Conservation (phyloP, 2,113 vertebrate genomes). For the Todiramphus chloris region DNA sequence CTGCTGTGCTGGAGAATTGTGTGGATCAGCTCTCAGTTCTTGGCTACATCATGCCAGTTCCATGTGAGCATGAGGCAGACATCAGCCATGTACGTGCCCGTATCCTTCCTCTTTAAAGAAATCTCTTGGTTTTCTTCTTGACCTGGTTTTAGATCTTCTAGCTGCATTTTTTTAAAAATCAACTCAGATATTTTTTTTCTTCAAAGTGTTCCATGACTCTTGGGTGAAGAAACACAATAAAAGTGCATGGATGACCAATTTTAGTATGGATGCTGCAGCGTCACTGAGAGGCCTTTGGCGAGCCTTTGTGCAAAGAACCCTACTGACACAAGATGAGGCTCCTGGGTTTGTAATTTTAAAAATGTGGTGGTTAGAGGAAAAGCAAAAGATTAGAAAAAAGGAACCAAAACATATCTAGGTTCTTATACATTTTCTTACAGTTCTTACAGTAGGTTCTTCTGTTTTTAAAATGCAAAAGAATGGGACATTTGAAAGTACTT, state of each 20-base stretch:
- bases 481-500: not conserved
- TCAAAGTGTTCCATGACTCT: not conserved
- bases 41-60: slow-evolving; percentile 71
- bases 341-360: not conserved
- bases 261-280: not conserved
- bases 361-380: not conserved
- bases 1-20: slow-evolving; percentile 77
- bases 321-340: not conserved
- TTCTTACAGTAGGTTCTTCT: no score
- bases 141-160: not conserved
- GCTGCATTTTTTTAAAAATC: not conserved
- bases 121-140: not conserved
- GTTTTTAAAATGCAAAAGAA: not conserved
- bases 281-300: not conserved
- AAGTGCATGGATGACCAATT: not conserved
- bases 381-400: not conserved
- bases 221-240: not conserved
- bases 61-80: slow-evolving; percentile 12
- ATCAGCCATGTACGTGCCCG: slow-evolving; percentile 33
- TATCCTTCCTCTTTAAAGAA: not conserved
- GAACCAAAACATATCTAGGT: not conserved
- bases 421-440: no score
- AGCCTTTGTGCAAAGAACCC: not conserved
- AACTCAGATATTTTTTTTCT: not conserved
- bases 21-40: slow-evolving; percentile 80